These are phyloP conservation scores for Xanthorhoe designata DNA, from an alignment of 2,888 invertebrate genomes.

Conservation along the genomic window DNA sequence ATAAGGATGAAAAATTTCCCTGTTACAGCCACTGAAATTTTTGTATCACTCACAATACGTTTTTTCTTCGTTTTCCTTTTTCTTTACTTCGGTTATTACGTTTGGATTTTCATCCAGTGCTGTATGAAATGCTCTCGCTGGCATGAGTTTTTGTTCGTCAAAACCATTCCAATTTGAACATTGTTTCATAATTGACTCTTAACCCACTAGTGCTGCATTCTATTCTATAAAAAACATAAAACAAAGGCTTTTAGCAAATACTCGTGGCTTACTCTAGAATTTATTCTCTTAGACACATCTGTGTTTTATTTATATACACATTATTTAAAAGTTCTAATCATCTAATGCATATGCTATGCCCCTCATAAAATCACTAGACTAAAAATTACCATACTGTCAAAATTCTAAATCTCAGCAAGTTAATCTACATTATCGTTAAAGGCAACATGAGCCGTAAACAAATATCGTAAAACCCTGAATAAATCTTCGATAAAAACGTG, in stretches of 20 bases:
- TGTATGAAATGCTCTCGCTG: conserved; percentile 14
- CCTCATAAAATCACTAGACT: conserved; percentile 35
- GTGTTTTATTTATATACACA: conserved; percentile 8
- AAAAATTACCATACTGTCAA: conserved; percentile 35
- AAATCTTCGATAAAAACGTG: conserved; percentile 36
- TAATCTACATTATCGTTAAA: conserved; percentile 36
- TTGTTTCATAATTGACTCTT: conserved; percentile 7
- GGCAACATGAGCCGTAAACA: conserved; percentile 34
- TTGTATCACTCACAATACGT: conserved; percentile 58
- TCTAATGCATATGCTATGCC: conserved; percentile 44
- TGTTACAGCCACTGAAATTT: conserved; percentile 45
- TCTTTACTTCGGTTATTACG: conserved; percentile 49
- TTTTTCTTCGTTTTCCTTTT: conserved; percentile 38
- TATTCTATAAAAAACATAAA: not conserved
- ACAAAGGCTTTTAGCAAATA: not conserved
- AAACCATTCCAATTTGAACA: conserved; percentile 4
- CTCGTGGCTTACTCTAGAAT: not conserved
- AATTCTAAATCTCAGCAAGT: conserved; percentile 34
- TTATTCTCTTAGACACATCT: not conserved
- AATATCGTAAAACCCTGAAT: conserved; percentile 36
- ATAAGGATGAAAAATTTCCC: conserved; percentile 25
- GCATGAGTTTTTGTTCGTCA: conserved; percentile 14
- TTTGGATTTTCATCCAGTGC: conserved; percentile 46
- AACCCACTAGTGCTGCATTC: conserved; percentile 4
- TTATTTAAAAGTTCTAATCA: conserved; percentile 40